These are phyloP conservation scores for Sparidentex hasta DNA, from an alignment of 2,797 vertebrate species.

Conservation along the genomic window DNA sequence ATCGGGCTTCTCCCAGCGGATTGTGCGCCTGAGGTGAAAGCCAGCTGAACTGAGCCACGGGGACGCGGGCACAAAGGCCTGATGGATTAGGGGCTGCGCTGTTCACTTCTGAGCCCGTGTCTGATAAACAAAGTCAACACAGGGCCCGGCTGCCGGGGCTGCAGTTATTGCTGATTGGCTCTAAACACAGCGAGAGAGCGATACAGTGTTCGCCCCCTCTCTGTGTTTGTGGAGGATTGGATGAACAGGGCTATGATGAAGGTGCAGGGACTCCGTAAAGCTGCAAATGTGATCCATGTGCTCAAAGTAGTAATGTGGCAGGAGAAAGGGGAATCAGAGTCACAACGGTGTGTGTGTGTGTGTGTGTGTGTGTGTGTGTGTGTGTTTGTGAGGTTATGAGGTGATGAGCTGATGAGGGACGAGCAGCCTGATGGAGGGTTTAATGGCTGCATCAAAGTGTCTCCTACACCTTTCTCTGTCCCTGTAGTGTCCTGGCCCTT, in stretches of 20 bases:
- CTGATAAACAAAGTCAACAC: slow-evolving; percentile 81
- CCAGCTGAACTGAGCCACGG: slow-evolving; percentile 72
- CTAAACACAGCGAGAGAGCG: slow-evolving; percentile 39
- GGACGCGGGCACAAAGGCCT: slow-evolving; percentile 79
- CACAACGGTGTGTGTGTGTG: slow-evolving; percentile 12
- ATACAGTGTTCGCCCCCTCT: slow-evolving; percentile 30
- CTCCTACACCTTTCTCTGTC: slow-evolving; percentile 8
- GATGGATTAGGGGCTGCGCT: slow-evolving; percentile 81
- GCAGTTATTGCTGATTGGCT: slow-evolving; percentile 69
- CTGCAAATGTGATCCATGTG: slow-evolving; percentile 46
- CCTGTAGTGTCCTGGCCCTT: slow-evolving; percentile 8
- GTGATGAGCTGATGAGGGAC: slow-evolving; percentile 2
- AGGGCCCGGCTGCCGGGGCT: slow-evolving; percentile 34
- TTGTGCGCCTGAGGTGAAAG: slow-evolving; percentile 75
- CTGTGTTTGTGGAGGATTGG: slow-evolving; percentile 42
- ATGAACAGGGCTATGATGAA: slow-evolving; percentile 47
- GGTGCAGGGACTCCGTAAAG: slow-evolving; percentile 22
- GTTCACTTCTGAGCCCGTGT: slow-evolving; percentile 70
- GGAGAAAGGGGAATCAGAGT: slow-evolving; percentile 5
- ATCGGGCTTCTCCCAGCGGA: slow-evolving; percentile 68
- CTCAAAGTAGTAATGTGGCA: slow-evolving; percentile 20
- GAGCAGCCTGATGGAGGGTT: slow-evolving; percentile 16
- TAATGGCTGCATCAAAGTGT: slow-evolving; percentile 27
- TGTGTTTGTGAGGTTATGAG: too few relatives aligned
- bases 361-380: not conserved